Evolutionary conservation across 2,888 invertebrate genomes (phyloP), one percentile per base, ranked within the genome.

Genomic region (Drosophila ustulata): DNA sequence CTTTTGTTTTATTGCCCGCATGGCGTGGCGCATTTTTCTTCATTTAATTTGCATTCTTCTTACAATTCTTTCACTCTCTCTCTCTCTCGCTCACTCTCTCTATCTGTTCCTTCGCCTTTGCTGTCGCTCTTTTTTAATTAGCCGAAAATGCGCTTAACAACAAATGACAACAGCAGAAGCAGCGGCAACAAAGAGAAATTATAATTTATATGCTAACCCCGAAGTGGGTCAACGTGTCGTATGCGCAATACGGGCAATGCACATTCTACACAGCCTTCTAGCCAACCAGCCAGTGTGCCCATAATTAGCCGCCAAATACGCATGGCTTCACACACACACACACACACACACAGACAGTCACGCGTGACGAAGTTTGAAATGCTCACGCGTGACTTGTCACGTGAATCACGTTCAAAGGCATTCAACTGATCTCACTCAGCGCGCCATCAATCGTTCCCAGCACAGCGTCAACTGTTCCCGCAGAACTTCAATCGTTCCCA

Each of bases 141-240:
- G 82, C 82, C 81, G 65, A 82, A 85, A 82, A 80, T 83, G 81
- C 84, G 87, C 75, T 83, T 73, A 83, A 83, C 81, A 83, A 78
- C 69, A 71, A 86, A 83, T 75, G 78, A 86, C 82, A 77, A 71
- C 56, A 71, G 57, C 39, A 39, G n/a, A 39, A 34, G 13, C 11
- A 39, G 39, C 13, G 13, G 39, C 78, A 76, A 82, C 80, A 85
- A 82, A 82, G 82, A 80, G 77, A 85, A 80, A 85, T 85, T 85
- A 82, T 82, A 82, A 85, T 85, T 82, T 85, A 82, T 85, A 66
- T 74, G 64, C 67, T 66, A 43, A 39, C 51, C 57, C 34, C 39
- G 51, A 73, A 73, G 45, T 75, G 75, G 75, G 75, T 76, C 75
- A 75, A 71, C 66, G 66, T 66, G 71, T 66, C 76, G 71, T 75